Conservation (phyloP, 2,797 vertebrate species). For the Lepilemur septentrionalis region DNA sequence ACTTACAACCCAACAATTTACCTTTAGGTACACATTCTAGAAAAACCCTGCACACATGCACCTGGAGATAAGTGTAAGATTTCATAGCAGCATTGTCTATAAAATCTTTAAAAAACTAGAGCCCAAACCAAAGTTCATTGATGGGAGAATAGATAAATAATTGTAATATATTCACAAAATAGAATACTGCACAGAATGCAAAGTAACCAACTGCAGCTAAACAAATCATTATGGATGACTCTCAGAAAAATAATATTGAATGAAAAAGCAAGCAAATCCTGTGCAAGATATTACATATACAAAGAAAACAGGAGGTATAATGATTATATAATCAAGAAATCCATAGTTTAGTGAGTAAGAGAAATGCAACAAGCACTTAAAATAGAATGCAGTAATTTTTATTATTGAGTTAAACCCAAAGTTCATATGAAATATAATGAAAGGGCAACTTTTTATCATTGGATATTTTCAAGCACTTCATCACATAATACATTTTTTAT, state of each 20-base stretch:
- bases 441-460: neutral
- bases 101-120: neutral
- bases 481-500: neutral
- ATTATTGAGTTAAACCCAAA: neutral
- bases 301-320: neutral
- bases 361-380: neutral
- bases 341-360: neutral
- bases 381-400: neutral
- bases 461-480: neutral
- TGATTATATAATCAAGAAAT: neutral
- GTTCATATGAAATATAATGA: neutral
- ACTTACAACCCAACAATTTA: neutral
- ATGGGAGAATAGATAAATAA: neutral
- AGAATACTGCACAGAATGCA: neutral
- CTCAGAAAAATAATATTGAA: conserved; percentile 6
- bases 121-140: neutral
- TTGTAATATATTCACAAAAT: neutral
- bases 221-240: neutral
- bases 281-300: neutral
- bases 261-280: neutral
- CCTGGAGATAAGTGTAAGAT: neutral
- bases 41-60: neutral
- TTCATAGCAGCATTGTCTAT: neutral
- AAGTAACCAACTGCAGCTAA: neutral
- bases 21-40: neutral